Evolutionary conservation across 2,888 invertebrate genomes (phyloP).

Genomic region (Ceriagrion tenellum): DNA sequence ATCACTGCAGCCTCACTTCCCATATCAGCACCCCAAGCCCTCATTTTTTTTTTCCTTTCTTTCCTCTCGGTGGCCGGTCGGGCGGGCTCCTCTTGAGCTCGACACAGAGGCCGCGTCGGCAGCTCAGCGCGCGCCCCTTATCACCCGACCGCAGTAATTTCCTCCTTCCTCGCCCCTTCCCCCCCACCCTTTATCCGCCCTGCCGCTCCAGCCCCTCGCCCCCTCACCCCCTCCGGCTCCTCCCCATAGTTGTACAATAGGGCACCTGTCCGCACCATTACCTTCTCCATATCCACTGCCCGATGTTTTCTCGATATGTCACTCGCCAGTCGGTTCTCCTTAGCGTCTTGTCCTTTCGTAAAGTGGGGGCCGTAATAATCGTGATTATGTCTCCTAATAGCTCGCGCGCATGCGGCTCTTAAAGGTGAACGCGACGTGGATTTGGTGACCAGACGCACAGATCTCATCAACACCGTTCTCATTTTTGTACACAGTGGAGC

Average conservation of each 20-base stretch:
- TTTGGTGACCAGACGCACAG: no score
- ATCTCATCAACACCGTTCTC: no score
- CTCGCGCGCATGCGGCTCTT: no score
- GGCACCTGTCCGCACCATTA: not conserved
- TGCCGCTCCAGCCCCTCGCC: not conserved
- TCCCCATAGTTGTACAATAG: not conserved
- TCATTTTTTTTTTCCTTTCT: not conserved
- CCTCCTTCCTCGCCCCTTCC: not conserved
- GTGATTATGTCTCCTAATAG: no score
- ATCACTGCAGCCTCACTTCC: not conserved
- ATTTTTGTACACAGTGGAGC: no score
- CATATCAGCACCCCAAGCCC: no score
- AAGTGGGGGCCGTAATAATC: no score
- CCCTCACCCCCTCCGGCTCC: not conserved
- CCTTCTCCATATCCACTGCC: not conserved
- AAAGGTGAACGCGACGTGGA: no score
- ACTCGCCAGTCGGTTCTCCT: not conserved
- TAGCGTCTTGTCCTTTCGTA: not conserved
- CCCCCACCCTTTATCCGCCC: no score
- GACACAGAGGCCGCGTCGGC: not conserved
- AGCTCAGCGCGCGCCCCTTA: not conserved
- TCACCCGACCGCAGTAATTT: constrained; percentile 29
- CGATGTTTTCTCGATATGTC: not conserved
- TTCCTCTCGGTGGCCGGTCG: not conserved
- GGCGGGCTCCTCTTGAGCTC: not conserved